Evolutionary conservation across 2,888 invertebrate genomes (phyloP), one percentile per base, ranked within the genome.

Genomic region (Alentia gelatinosa): DNA sequence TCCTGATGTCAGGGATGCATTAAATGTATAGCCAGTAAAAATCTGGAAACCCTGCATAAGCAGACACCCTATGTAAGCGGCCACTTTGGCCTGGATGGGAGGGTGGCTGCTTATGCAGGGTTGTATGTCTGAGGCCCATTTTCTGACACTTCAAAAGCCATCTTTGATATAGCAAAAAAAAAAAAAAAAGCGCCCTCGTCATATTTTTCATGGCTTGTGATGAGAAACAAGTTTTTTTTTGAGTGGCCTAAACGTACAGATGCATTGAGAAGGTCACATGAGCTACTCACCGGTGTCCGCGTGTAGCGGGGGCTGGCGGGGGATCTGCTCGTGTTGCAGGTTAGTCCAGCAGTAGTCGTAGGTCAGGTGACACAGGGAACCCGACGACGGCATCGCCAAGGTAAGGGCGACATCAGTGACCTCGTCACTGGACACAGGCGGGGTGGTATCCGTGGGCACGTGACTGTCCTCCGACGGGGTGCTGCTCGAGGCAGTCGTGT

Each of bases 291-390:
- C 83, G n/a, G 35, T 4, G 3, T 83, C 83, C 19, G 83, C 40
- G 9, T 83, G 26, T 1, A 26, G 83, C n/a, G 5, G 3, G n/a
- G n/a, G 68, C 1, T 83, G 19, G 1, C 37, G 1, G 1, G n/a
- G 39, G 30, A 37, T 37, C 47, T 86, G 86, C 50, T 86, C 86
- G 33, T 86, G 1, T 5, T 4, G n/a, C 47, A 86, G 42, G 86
- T 86, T 86, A 86, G 86, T 86, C 86, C 86, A 86, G 47, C 86
- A 42, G 86, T 86, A 42, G 86, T 86, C 50, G 86, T 86, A 86
- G 30, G 42, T 23, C 86, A 86, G 86, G 86, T 35, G 79, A 39
- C 79, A 39, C 79, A 35, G 15, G 23, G 86, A 47, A 26, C 33
- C 33, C 19, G 86, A 47, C 86, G 30, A n/a, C 1, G 86, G 83